A percentile compares a stretch with the other conserved stretches of the same genome.
phyloP scores from a whole-genome alignment of 2,113 vertebrate genomes.

The Pseudonaja textilis region DNA sequence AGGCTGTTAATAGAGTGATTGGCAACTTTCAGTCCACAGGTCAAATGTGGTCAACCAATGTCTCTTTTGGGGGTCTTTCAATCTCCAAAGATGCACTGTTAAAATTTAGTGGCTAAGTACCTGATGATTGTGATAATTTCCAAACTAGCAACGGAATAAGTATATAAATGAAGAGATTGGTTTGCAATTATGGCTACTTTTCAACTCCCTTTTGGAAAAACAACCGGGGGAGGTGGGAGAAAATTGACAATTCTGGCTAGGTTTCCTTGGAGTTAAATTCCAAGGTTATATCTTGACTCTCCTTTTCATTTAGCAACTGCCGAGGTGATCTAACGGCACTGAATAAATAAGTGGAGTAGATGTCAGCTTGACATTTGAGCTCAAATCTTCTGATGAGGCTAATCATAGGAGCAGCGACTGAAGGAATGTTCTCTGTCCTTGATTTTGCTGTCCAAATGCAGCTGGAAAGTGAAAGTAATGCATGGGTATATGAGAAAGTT shows the following conservation, averaged over 20 bases:
- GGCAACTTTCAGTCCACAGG: background rate
- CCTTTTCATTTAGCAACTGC: background rate
- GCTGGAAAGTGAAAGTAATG: background rate
- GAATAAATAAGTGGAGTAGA: background rate
- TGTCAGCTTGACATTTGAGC: background rate
- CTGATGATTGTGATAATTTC: background rate
- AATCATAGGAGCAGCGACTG: background rate
- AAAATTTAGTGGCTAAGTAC: background rate
- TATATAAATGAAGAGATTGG: background rate
- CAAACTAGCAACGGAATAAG: background rate
- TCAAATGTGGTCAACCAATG: background rate
- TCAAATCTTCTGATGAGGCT: fast-evolving
- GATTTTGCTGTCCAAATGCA: background rate
- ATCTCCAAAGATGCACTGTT: background rate
- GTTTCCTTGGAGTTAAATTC: background rate
- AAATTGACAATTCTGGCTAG: background rate
- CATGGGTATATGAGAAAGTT: background rate
- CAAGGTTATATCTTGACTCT: background rate
- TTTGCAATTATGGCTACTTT: background rate
- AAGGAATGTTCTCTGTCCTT: background rate
- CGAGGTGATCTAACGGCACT: background rate
- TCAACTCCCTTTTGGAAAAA: background rate
- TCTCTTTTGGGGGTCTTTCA: background rate
- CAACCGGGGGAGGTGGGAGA: background rate
- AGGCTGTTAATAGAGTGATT: background rate